Evolutionary conservation across 2,888 invertebrate species (phyloP).

Genomic region (Drosophila greeni): DNA sequence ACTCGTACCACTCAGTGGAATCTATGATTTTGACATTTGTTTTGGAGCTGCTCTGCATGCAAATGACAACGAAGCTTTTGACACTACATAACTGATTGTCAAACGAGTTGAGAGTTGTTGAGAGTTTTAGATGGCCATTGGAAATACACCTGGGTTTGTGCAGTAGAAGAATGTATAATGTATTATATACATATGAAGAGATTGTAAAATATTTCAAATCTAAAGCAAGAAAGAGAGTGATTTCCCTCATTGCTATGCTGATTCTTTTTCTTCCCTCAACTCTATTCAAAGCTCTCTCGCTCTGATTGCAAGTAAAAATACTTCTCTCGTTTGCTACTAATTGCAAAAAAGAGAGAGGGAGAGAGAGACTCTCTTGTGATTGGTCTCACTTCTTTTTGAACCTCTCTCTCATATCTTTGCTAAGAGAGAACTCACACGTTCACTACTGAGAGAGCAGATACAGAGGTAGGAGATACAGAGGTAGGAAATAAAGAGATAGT

Average conservation of each 20-base stretch:
- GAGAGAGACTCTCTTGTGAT: too few species aligned
- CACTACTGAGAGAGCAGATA: background rate
- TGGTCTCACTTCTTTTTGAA: too few species aligned
- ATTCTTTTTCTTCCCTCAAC: background rate
- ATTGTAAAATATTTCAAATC: too few species aligned
- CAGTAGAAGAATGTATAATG: background rate
- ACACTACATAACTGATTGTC: slow-evolving; percentile 53
- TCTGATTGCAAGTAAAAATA: too few species aligned
- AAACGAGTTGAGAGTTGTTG: slow-evolving; percentile 31
- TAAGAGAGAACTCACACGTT: background rate
- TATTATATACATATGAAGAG: too few species aligned
- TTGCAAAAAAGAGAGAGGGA: too few species aligned
- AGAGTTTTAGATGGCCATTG: background rate
- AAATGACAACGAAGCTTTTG: slow-evolving; percentile 56
- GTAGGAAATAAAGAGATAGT: too few species aligned
- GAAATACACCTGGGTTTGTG: slow-evolving; percentile 1
- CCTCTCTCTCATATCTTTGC: background rate
- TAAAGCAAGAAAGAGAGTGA: background rate
- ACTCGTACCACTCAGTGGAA: slow-evolving; percentile 31
- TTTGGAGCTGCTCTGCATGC: slow-evolving; percentile 65
- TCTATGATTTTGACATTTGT: slow-evolving; percentile 74
- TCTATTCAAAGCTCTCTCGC: too few species aligned
- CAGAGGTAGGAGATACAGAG: too few species aligned
- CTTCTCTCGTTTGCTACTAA: too few species aligned
- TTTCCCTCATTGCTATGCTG: background rate